These are phyloP conservation scores for Anguilla megastoma DNA, from an alignment of 2,797 vertebrate genomes.

Conservation along the genomic window DNA sequence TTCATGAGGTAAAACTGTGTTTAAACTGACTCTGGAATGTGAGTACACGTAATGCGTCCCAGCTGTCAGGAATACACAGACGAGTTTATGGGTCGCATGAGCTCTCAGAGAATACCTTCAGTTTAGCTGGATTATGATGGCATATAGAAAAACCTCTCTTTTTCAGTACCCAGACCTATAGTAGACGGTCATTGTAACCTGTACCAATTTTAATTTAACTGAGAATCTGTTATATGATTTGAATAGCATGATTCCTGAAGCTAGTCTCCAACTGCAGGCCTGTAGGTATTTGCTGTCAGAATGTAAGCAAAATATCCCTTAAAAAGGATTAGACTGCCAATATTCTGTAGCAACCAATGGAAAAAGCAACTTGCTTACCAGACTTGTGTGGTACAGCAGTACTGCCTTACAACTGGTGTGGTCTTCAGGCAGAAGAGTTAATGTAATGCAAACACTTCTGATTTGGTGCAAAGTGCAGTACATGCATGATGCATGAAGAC, in stretches of 20 bases:
- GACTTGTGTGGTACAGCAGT: too few relatives aligned
- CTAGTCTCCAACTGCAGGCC: too few relatives aligned
- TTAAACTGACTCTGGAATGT: not conserved
- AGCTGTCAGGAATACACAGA: not conserved
- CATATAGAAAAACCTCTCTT: not conserved
- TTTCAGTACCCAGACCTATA: not conserved
- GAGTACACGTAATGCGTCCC: not conserved
- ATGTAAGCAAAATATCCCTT: too few relatives aligned
- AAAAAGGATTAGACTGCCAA: too few relatives aligned
- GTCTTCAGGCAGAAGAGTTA: too few relatives aligned
- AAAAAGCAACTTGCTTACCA: too few relatives aligned
- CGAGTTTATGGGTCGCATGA: not conserved
- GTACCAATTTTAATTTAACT: not conserved
- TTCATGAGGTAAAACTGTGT: not conserved
- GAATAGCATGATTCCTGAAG: not conserved
- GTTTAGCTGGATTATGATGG: not conserved
- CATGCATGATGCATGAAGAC: too few relatives aligned
- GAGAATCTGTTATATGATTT: not conserved
- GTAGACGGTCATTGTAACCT: not conserved
- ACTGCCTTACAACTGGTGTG: too few relatives aligned
- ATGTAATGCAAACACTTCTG: too few relatives aligned
- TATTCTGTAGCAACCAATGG: too few relatives aligned
- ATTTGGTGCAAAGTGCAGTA: too few relatives aligned
- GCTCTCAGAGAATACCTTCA: not conserved
- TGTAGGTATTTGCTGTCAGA: too few relatives aligned